Conservation (phyloP, 1,140 invertebrate species). For the Pogonomyrmex barbatus region DNA sequence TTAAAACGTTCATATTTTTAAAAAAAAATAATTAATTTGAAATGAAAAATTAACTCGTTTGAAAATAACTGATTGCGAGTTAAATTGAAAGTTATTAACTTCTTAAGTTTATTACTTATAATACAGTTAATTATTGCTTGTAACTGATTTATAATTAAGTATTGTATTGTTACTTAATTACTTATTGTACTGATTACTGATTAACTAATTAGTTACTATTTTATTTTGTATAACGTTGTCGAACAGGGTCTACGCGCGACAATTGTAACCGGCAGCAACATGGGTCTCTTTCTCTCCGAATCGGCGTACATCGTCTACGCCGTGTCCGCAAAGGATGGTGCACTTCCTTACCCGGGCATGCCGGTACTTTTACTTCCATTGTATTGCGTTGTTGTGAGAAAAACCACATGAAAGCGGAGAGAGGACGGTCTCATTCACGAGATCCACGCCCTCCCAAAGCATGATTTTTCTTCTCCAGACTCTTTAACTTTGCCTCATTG, state of each 20-base stretch:
- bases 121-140: neutral
- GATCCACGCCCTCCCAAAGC: neutral
- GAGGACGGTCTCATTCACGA: neutral
- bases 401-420: constrained; percentile 16
- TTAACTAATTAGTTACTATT: neutral
- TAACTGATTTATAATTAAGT: neutral
- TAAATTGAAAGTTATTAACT: no score
- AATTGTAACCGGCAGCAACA: constrained; percentile 91
- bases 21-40: no score
- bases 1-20: no score
- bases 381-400: constrained; percentile 10
- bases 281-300: constrained; percentile 94
- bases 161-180: no score
- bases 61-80: no score
- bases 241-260: constrained; percentile 92
- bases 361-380: constrained; percentile 76
- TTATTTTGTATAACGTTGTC: constrained; percentile 2
- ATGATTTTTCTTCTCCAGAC: neutral
- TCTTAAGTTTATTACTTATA: neutral
- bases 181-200: no score
- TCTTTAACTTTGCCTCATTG: neutral
- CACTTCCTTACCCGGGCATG: constrained; percentile 83
- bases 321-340: constrained; percentile 88
- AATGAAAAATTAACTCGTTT: no score
- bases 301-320: constrained; percentile 95